Evolutionary conservation across 2,888 invertebrate genomes (phyloP).

Genomic region (Oligia fasciuncula): DNA sequence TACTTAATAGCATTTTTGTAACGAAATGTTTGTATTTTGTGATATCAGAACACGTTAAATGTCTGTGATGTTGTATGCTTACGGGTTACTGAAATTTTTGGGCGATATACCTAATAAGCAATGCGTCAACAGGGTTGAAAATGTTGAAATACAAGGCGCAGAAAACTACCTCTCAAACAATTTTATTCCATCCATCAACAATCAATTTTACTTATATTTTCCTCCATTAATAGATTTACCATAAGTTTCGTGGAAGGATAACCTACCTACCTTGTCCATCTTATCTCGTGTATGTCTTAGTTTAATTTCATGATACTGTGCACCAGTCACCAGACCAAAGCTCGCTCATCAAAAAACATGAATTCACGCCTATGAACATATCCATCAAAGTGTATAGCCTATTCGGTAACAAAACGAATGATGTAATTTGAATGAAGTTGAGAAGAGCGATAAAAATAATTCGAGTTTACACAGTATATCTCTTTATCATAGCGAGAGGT

Average conservation of each 20-base stretch:
- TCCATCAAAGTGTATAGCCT: constrained; percentile 17
- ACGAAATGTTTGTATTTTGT: constrained; percentile 49
- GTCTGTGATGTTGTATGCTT: background rate
- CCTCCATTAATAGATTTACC: background rate
- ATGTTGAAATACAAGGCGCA: too few species aligned
- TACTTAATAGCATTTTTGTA: constrained; percentile 61
- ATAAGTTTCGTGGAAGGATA: background rate
- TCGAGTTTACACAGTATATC: constrained; percentile 30
- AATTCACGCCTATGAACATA: constrained; percentile 1
- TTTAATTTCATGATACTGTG: background rate
- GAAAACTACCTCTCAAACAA: background rate
- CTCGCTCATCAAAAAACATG: constrained; percentile 16
- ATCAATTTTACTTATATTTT: too few species aligned
- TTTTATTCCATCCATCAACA: too few species aligned
- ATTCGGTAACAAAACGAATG: constrained; percentile 34
- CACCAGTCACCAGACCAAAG: background rate
- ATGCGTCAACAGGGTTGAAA: background rate
- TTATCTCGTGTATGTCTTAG: background rate
- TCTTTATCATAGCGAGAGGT: constrained; percentile 16
- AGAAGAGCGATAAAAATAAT: constrained; percentile 31
- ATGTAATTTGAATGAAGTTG: constrained; percentile 32
- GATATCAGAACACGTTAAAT: constrained; percentile 43
- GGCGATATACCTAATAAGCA: background rate
- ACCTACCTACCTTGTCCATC: background rate
- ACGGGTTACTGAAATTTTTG: constrained; percentile 1